phyloP scores from a whole-genome alignment of 1,140 invertebrate genomes.

The Hesperophylax magnus region DNA sequence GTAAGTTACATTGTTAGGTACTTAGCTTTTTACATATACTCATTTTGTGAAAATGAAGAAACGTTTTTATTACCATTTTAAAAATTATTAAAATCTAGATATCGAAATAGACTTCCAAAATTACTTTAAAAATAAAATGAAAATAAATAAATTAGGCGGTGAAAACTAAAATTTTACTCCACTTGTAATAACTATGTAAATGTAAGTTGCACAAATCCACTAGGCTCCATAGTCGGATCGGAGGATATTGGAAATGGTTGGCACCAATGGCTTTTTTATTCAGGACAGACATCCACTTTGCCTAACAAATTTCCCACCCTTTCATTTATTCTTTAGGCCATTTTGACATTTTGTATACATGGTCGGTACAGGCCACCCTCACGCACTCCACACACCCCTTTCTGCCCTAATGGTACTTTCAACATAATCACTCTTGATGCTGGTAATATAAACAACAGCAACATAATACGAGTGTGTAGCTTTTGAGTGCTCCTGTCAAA shows the following conservation, averaged over 20 bases:
- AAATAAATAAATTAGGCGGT: too few species aligned
- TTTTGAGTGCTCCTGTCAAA: too few species aligned
- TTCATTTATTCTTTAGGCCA: constrained; percentile 6
- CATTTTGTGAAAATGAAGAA: too few species aligned
- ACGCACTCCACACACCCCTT: background rate
- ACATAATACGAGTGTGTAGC: too few species aligned
- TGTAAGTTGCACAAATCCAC: background rate
- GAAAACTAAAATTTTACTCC: too few species aligned
- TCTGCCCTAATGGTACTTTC: constrained; percentile 1
- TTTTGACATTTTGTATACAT: background rate
- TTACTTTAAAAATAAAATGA: too few species aligned
- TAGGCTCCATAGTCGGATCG: background rate
- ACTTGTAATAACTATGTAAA: background rate
- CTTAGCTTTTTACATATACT: too few species aligned
- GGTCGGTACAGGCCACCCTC: background rate
- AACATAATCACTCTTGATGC: background rate
- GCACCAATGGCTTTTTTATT: constrained; percentile 23
- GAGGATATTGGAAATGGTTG: background rate
- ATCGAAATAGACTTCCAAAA: too few species aligned
- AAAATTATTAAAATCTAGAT: too few species aligned
- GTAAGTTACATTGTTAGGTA: too few species aligned
- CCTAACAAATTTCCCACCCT: constrained; percentile 29
- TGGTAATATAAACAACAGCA: too few species aligned
- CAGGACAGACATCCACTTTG: constrained; percentile 27
- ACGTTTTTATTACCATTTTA: too few species aligned